Base-by-base conservation (phyloP, 2,888 invertebrate genomes). In the Rhingia campestris region DNA sequence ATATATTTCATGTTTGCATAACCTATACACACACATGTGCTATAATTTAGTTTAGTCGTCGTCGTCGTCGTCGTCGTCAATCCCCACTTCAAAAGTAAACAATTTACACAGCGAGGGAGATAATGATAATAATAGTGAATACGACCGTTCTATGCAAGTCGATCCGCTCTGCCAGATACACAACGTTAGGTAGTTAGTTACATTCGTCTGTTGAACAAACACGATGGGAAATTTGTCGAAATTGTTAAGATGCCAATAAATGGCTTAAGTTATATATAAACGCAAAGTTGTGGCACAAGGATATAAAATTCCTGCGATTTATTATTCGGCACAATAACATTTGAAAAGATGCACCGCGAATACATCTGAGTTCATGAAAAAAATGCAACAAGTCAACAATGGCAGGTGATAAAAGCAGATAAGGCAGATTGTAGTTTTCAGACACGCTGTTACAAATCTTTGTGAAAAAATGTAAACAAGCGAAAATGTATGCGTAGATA, bases 61-160 rank as follows among this genome's bases (percentile, higher is more conserved):
- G 22, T 22, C 51, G 72, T 66, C 79, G n/a, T n/a, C n/a, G 35
- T 41, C 12, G 58, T 58, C 51, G 72, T 66, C 79, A 79, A 53
- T 79, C 66, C 51, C 14, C 32, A 59, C 66, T 66, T 12, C 0
- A 39, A 66, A n/a, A 41, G 53, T 33, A 61, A 64, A 79, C 45
- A 59, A 45, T 58, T 43, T 51, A 43, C 33, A 69, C 47, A 63
- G 9, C 22, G 10, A 41, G 32, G 35, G 41, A 37, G 64, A 79
- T 72, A 79, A 32, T 64, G 33, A 10, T 54, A 10, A 54, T 63
- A 12, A 33, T 41, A 39, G 41, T 39, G 39, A 41, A 59, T 59
- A 35, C n/a, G 35, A 67, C 35, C 32, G 14, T 45, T 35, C 32
- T 67, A 43, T 54, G 30, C 35, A 37, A 39, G 14, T 3, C 6